These are phyloP conservation scores for Clarias pachynema DNA, from an alignment of 2,797 vertebrate genomes.

Conservation along the genomic window DNA sequence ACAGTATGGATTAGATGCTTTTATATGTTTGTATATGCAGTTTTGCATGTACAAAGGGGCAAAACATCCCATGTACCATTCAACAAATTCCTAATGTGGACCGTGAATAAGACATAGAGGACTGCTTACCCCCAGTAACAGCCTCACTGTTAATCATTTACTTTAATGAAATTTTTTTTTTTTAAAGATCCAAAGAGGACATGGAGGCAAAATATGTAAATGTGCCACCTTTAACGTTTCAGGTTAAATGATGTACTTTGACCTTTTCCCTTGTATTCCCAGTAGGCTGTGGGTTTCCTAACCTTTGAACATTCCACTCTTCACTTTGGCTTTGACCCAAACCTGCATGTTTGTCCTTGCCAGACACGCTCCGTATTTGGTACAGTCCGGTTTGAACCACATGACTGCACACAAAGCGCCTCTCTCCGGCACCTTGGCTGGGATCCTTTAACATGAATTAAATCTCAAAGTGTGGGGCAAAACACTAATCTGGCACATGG, in stretches of 20 bases:
- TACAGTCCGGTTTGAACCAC: slow-evolving; percentile 58
- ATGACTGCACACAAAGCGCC: slow-evolving; percentile 31
- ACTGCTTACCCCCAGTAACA: neutral
- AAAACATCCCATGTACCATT: neutral
- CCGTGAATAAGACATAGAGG: neutral
- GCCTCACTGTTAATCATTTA: neutral
- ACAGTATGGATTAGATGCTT: no score
- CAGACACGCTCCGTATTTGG: slow-evolving; percentile 45
- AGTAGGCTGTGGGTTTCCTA: neutral
- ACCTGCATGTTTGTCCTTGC: neutral
- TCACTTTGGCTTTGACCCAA: neutral
- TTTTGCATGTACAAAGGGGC: neutral
- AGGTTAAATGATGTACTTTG: neutral
- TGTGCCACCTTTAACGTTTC: neutral
- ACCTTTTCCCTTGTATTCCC: neutral
- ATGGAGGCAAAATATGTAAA: neutral
- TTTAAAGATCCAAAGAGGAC: neutral
- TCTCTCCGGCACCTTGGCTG: slow-evolving; percentile 43
- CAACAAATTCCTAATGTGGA: neutral
- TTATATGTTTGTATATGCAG: neutral
- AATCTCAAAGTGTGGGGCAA: slow-evolving; percentile 62
- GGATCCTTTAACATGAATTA: slow-evolving; percentile 56
- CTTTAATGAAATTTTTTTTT: neutral
- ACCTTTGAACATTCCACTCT: neutral
- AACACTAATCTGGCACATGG: slow-evolving; percentile 67